Conservation (phyloP, 2,797 vertebrate genomes). For the Apogon talboti region DNA sequence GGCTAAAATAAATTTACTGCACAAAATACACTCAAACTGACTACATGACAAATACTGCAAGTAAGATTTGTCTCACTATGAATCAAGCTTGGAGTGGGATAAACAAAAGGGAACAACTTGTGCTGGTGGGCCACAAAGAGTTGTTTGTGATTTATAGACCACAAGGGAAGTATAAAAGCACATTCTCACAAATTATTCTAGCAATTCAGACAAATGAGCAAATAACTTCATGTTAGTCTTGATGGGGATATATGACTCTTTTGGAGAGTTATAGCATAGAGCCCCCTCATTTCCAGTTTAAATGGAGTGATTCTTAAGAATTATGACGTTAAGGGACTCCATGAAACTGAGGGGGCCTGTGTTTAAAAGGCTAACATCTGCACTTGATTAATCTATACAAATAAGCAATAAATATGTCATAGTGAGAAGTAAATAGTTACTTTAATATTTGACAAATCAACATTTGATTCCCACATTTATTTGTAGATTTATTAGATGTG, state of each 20-base stretch:
- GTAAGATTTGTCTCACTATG: conserved; percentile 62
- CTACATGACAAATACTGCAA: conserved; percentile 53
- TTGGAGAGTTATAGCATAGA: conserved; percentile 55
- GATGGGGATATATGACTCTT: conserved; percentile 74
- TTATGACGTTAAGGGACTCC: conserved; percentile 64
- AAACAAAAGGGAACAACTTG: conserved; percentile 73
- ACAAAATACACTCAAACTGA: conserved; percentile 49
- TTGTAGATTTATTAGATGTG: conserved; percentile 46
- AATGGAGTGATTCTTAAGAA: conserved; percentile 72
- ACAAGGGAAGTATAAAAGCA: conserved; percentile 77
- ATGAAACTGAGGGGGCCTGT: conserved; percentile 65
- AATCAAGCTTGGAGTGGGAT: conserved; percentile 69
- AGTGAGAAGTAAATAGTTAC: conserved; percentile 58
- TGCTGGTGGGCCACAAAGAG: conserved; percentile 69
- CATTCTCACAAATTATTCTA: conserved; percentile 80
- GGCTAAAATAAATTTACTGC: conserved; percentile 45
- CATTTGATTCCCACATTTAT: conserved; percentile 56
- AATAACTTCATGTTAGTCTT: conserved; percentile 76
- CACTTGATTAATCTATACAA: conserved; percentile 70
- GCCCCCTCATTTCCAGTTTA: conserved; percentile 65
- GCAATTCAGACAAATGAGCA: conserved; percentile 80
- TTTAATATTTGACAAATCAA: conserved; percentile 65
- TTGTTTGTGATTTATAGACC: conserved; percentile 76
- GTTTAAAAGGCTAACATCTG: conserved; percentile 73
- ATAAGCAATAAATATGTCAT: conserved; percentile 56